Evolutionary conservation across 2,888 invertebrate genomes (phyloP).

Genomic region (Salpingus planirostris): DNA sequence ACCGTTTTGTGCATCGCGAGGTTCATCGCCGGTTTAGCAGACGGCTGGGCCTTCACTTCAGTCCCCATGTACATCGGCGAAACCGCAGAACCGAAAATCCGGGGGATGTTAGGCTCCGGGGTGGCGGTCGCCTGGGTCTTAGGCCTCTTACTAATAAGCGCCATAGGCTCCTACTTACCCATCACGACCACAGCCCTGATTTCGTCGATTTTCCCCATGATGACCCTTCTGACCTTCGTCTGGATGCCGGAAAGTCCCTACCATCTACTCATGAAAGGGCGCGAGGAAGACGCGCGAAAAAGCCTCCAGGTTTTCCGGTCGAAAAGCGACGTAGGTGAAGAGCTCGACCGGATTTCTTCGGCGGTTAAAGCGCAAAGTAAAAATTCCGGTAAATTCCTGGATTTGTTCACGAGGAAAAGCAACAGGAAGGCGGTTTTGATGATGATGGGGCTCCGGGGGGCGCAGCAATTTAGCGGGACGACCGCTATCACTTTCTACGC

Average conservation of each 20-base stretch:
- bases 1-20: conserved; percentile 46
- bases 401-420: conserved; percentile 22
- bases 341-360: conserved; percentile 19
- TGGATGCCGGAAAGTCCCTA: conserved; percentile 15
- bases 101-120: conserved; percentile 55
- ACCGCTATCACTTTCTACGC: conserved; percentile 55
- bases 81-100: conserved; percentile 47
- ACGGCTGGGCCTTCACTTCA: conserved; percentile 36
- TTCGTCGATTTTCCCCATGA: conserved; percentile 8
- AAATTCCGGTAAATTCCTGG: conserved; percentile 19
- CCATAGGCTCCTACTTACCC: conserved; percentile 44
- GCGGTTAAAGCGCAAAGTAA: conserved; percentile 18
- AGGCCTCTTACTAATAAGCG: conserved; percentile 53
- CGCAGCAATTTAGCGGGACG: conserved; percentile 50
- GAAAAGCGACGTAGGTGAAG: conserved; percentile 18
- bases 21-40: conserved; percentile 52
- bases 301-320: conserved; percentile 6
- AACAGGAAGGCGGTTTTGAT: conserved; percentile 25
- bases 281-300: conserved; percentile 4
- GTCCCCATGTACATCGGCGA: conserved; percentile 55
- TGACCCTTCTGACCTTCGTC: conserved; percentile 6
- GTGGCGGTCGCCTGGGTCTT: conserved; percentile 48
- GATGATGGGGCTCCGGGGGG: conserved; percentile 21
- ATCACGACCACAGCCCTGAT: conserved; percentile 12
- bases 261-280: conserved; percentile 6